A percentile compares a stretch with the other conserved stretches of the same genome.
These are phyloP conservation scores for Adelges cooleyi DNA, from an alignment of 1,140 invertebrate genomes.

Conservation along the genomic window DNA sequence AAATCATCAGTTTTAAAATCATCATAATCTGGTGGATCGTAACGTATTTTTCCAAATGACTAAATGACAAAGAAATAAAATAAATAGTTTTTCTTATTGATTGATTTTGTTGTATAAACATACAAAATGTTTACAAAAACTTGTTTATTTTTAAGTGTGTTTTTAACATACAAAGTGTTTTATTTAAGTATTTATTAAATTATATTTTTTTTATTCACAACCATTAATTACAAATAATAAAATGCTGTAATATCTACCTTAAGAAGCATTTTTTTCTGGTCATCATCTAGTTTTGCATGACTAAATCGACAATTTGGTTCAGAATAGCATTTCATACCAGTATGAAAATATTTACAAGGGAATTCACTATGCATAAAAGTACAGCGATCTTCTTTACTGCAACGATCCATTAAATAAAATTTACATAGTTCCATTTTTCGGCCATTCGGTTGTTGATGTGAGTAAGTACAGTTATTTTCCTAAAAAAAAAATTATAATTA, in stretches of 20 bases:
- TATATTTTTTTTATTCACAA: not conserved
- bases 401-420: slow-evolving; percentile 91
- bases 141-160: too few relatives aligned
- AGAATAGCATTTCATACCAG: slow-evolving; percentile 69
- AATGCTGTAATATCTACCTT: slow-evolving; percentile 39
- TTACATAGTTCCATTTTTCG: slow-evolving; percentile 92
- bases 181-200: not conserved
- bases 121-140: too few relatives aligned
- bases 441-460: slow-evolving; percentile 68
- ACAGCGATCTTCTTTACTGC: slow-evolving; percentile 90
- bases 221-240: not conserved
- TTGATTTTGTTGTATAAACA: not conserved
- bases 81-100: not conserved
- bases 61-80: not conserved
- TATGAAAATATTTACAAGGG: slow-evolving; percentile 94
- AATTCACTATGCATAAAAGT: slow-evolving; percentile 95
- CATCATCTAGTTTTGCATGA: slow-evolving; percentile 67
- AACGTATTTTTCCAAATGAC: slow-evolving; percentile 21
- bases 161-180: not conserved
- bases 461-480: slow-evolving; percentile 70
- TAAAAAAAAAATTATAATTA: slow-evolving; percentile 36
- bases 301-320: slow-evolving; percentile 86
- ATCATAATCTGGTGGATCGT: slow-evolving; percentile 19
- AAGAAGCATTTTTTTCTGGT: slow-evolving; percentile 52
- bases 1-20: slow-evolving; percentile 3